Conservation (phyloP, 2,797 vertebrate genomes). For the Rallus crepitans region DNA sequence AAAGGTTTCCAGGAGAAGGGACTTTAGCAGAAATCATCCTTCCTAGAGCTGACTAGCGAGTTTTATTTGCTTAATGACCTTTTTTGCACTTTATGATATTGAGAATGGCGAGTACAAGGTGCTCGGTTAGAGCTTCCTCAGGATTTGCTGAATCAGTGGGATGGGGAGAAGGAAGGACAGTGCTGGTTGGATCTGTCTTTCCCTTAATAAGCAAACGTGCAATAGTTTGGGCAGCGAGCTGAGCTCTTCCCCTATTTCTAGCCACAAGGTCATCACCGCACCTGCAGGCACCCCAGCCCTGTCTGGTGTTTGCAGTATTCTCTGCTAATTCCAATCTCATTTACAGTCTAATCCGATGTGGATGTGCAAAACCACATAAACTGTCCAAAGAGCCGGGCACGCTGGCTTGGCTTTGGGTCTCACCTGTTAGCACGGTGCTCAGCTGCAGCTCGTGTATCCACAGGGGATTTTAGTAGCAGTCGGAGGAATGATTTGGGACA, state of each 20-base stretch:
- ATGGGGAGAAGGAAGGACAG: background rate
- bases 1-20: background rate
- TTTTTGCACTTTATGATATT: background rate
- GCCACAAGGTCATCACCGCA: constrained; percentile 34
- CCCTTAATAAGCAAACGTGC: background rate
- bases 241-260: constrained; percentile 19
- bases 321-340: constrained; percentile 60
- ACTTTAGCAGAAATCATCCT: background rate
- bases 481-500: background rate
- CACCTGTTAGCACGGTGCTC: constrained; percentile 37
- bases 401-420: background rate
- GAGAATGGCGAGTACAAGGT: background rate
- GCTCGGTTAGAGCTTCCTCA: background rate
- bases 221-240: background rate
- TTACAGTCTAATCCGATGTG: constrained; percentile 59
- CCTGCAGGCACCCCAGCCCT: background rate
- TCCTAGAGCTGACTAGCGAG: background rate
- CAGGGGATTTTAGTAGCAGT: background rate
- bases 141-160: background rate
- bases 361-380: constrained; percentile 40
- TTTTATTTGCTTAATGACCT: background rate
- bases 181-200: background rate
- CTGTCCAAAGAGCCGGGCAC: background rate
- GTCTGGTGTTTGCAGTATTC: constrained; percentile 60
- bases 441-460: background rate